Conservation (phyloP, 1,140 invertebrate genomes). For the Onthophagus taurus region DNA sequence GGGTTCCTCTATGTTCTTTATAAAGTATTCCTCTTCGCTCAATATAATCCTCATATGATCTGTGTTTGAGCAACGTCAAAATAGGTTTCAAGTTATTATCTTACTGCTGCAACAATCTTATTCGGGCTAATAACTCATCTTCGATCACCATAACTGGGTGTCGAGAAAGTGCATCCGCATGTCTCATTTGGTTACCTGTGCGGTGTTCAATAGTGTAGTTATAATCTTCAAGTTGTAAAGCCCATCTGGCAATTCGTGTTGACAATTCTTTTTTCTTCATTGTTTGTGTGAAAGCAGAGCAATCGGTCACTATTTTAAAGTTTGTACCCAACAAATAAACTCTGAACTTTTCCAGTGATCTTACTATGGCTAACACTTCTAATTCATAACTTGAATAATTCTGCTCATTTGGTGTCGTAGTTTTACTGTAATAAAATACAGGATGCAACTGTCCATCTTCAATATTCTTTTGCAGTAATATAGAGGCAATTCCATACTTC, state of each 20-base stretch:
- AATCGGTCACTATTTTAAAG: slow-evolving; percentile 37
- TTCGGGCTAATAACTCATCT: slow-evolving; percentile 23
- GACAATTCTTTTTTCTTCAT: neutral
- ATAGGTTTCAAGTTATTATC: neutral
- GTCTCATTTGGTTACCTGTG: slow-evolving; percentile 16
- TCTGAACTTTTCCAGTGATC: neutral
- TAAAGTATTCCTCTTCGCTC: slow-evolving; percentile 1
- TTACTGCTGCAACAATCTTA: slow-evolving; percentile 11
- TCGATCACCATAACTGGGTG: slow-evolving; percentile 27
- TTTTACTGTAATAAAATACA: slow-evolving; percentile 6
- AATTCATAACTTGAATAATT: neutral
- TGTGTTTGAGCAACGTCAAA: neutral
- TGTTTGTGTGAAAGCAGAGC: slow-evolving; percentile 23
- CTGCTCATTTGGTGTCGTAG: neutral
- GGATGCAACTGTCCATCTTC: slow-evolving; percentile 11
- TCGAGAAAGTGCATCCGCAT: slow-evolving; percentile 25
- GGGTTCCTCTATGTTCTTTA: slow-evolving; percentile 17
- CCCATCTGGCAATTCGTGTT: slow-evolving; percentile 2
- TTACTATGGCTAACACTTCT: neutral
- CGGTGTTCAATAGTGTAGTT: slow-evolving; percentile 19
- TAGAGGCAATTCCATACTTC: neutral
- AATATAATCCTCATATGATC: slow-evolving; percentile 15
- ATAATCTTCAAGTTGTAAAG: slow-evolving; percentile 3
- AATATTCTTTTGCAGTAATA: neutral
- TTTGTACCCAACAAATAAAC: slow-evolving; percentile 34